Evolutionary conservation across 2,113 vertebrate species (phyloP).

Genomic region (Delphinapterus leucas): DNA sequence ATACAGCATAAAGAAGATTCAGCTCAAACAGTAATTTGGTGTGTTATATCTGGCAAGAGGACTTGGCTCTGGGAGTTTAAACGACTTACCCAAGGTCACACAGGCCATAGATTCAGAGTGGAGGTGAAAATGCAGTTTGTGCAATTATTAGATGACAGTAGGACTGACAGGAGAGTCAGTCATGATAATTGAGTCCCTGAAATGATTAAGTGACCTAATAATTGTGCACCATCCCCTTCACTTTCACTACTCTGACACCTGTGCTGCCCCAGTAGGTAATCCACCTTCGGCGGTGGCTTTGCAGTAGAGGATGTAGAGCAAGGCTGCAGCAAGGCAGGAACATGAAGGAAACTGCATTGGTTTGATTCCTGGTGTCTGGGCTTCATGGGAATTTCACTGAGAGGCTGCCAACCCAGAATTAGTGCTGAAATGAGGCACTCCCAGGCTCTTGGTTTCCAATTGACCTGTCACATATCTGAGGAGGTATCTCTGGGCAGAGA

Average conservation of each 20-base stretch:
- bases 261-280: background rate
- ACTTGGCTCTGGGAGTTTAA: background rate
- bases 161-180: background rate
- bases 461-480: background rate
- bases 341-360: background rate
- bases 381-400: background rate
- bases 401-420: background rate
- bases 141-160: background rate
- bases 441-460: background rate
- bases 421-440: background rate
- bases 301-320: fast-evolving
- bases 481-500: background rate
- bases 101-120: background rate
- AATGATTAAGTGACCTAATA: background rate
- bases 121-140: background rate
- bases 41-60: background rate
- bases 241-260: background rate
- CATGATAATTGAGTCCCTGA: background rate
- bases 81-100: constrained; percentile 28
- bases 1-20: background rate
- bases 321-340: background rate
- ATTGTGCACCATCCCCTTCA: background rate
- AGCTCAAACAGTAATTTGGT: background rate
- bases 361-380: background rate
- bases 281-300: background rate